Evolutionary conservation across 2,113 vertebrate genomes (phyloP), one percentile per base, ranked within the genome.

Genomic region (Alosa alosa): DNA sequence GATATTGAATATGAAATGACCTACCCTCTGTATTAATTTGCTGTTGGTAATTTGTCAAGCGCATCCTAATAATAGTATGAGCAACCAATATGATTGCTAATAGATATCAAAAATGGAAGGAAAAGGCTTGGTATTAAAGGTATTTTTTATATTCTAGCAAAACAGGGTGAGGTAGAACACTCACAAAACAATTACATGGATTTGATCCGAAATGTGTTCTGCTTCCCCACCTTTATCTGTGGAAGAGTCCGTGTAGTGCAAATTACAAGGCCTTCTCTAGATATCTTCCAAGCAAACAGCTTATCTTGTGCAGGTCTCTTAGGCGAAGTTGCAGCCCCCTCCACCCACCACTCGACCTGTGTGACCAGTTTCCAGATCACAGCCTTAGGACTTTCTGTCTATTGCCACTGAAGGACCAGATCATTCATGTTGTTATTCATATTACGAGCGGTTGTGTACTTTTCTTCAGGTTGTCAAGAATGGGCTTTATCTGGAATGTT

Each of bases 361-460:
- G 20, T 55, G 84, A 86, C 88, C 86, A 87, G 87, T 88, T 88
- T 75, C 86, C 20, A 52, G 41, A 86, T 83, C 87, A 82, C 81
- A 57, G 18, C 47, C 11, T 52, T 52, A 52, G 17, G 3, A 22
- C 20, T 55, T 75, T 22, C 68, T 78, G 31, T 39, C 31, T 78
- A 39, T 78, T 39, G 72, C 4, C 11, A 78, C 25, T 75, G 11
- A 36, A 75, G 68, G 31, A 75, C 68, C 10, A 75, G 31, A 75
- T 75, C 1, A 39, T 75, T 75, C 31, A 36, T 13, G 10, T 11
- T 17, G 13, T 15, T 36, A 39, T 36, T 78, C 55, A 22, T 60
- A 60, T 39, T 31, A 4, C 31, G 3, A 39, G 10, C 3, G 36
- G 31, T 75, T 75, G 1, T 31, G 10, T 31, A 36, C 9, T 36